Evolutionary conservation across 2,113 vertebrate genomes (phyloP).

Genomic region (Garra rufa): DNA sequence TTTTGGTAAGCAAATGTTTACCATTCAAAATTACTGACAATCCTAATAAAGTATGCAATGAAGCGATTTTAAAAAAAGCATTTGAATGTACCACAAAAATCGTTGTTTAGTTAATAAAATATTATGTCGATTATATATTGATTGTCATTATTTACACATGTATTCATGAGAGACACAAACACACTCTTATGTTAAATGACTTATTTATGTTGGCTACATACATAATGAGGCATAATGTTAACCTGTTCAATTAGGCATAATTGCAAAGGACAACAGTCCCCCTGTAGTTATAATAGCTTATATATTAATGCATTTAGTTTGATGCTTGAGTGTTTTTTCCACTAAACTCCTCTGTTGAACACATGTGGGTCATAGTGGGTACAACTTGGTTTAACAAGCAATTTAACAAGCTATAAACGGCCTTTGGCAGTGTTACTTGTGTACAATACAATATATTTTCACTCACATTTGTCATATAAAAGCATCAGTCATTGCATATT

Average conservation of each 20-base stretch:
- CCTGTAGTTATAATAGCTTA: slow-evolving; percentile 25
- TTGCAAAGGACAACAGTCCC: neutral
- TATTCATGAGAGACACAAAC: neutral
- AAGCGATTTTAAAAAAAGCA: neutral
- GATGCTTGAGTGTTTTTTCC: neutral
- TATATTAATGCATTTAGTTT: slow-evolving; percentile 31
- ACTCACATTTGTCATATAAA: neutral
- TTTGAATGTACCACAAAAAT: neutral
- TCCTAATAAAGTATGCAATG: neutral
- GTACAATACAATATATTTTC: neutral
- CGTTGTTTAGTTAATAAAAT: neutral
- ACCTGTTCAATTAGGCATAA: neutral
- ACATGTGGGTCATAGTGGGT: neutral
- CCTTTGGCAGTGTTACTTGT: neutral
- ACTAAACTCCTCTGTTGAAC: slow-evolving; percentile 10
- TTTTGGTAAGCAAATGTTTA: neutral
- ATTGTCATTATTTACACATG: neutral
- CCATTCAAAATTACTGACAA: neutral
- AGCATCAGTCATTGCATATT: neutral
- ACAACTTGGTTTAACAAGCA: slow-evolving; percentile 10
- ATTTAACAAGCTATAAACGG: slow-evolving; percentile 24
- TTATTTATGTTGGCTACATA: neutral
- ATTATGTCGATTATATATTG: too few species aligned
- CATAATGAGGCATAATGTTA: neutral
- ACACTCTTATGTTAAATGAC: neutral